These are phyloP conservation scores for Macaca nemestrina DNA, from an alignment of 2,113 vertebrate genomes.

Conservation along the genomic window DNA sequence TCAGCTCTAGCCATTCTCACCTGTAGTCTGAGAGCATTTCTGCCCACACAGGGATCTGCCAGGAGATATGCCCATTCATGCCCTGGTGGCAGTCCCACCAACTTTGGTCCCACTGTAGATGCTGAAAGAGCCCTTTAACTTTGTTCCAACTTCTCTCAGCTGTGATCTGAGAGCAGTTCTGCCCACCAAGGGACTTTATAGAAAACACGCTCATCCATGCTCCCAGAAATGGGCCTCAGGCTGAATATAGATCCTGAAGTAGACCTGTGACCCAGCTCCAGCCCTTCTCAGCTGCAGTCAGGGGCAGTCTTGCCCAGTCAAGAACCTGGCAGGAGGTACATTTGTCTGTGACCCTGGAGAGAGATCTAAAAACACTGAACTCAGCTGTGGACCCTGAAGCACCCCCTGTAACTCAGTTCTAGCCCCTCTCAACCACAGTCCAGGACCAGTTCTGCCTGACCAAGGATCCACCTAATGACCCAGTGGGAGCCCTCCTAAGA, in stretches of 20 bases:
- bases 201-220: neutral
- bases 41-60: neutral
- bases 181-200: neutral
- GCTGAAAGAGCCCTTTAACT: neutral
- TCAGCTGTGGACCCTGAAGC: neutral
- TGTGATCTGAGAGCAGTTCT: neutral
- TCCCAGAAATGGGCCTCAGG: neutral
- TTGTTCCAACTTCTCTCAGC: neutral
- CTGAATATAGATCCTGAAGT: neutral
- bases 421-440: neutral
- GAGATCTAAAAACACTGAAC: neutral
- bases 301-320: neutral
- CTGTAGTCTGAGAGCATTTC: neutral
- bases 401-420: neutral
- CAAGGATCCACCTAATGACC: neutral
- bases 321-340: neutral
- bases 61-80: neutral
- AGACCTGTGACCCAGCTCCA: neutral
- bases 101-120: neutral
- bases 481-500: neutral
- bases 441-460: neutral
- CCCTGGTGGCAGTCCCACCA: neutral
- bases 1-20: neutral
- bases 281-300: neutral
- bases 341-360: neutral